Evolutionary conservation across 2,888 invertebrate genomes (phyloP).

Genomic region (Melieria picta): DNA sequence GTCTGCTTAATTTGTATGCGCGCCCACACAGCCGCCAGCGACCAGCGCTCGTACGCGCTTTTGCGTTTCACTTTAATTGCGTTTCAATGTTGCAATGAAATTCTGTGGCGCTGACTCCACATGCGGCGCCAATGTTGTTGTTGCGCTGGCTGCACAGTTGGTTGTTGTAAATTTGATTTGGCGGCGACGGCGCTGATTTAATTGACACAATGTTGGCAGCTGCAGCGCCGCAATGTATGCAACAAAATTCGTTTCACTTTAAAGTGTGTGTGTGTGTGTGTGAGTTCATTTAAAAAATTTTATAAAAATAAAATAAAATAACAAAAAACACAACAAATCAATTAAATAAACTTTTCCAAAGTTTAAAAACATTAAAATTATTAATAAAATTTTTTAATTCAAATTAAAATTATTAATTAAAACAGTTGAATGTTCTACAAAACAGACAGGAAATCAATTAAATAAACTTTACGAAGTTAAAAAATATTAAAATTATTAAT

Average conservation of each 20-base stretch:
- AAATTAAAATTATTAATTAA: no score
- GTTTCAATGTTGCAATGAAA: conserved; percentile 39
- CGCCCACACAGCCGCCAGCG: not conserved
- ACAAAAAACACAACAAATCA: no score
- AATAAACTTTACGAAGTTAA: no score
- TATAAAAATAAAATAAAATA: no score
- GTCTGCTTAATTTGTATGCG: conserved; percentile 2
- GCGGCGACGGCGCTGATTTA: conserved; percentile 9
- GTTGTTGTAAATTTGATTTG: conserved; percentile 13
- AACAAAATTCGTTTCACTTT: not conserved
- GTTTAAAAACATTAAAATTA: no score
- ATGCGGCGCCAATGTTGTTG: not conserved
- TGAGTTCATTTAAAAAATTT: no score
- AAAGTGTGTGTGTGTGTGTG: no score
- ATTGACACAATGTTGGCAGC: conserved; percentile 6
- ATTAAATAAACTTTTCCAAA: no score
- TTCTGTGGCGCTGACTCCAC: conserved; percentile 25
- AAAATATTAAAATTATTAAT: no score
- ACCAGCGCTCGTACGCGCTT: not conserved
- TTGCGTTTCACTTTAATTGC: conserved; percentile 35
- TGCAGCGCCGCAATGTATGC: not conserved
- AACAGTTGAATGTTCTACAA: no score
- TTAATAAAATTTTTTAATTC: no score
- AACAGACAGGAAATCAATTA: no score
- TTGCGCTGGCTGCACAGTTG: not conserved